Base-by-base conservation (phyloP, 2,888 invertebrate species). In the Sericinus montela region DNA sequence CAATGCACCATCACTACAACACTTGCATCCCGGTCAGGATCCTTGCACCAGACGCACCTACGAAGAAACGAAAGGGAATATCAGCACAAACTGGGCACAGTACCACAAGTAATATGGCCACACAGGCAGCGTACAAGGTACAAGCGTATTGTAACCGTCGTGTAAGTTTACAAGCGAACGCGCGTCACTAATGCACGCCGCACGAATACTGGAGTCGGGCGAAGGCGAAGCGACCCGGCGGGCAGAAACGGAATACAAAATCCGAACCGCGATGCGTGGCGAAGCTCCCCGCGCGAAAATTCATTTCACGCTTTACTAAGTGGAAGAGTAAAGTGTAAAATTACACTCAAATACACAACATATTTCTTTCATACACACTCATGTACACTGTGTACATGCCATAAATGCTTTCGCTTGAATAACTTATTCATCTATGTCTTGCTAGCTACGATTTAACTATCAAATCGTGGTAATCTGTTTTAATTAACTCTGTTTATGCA, bases 1-100 rank as follows among this genome's bases (percentile, higher is more conserved):
- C 75, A 75, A 78, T 70, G 75, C 83, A 87, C 86, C 80, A 83
- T 75, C 86, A 87, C 86, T 81, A 78, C 70, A 78, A 79, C 85
- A 83, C 85, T 76, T 64, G 75, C 84, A 84, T 82, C 72, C 81
- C 74, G 63, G 64, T 59, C 35, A 25, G 16, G 63, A 73, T 72
- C 73, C 75, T 68, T 59, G 67, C 67, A 56, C 62, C 59, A 60
- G 56, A 60, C 64, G 72, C 80, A 83, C 85, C 85, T 85, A 82
- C 69, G 80, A 65, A 80, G 70, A 84, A 69, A 82, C 71, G 80
- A 79, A 73, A 67, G 63, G 62, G 57, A 55, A 62, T 65, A 76
- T 82, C 67, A 81, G 70, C 69, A 71, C 59, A 69, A 74, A 77
- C 71, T 69, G 62, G 69, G 67, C 62, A 67, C 65, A 67, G 13